These are phyloP conservation scores for Ciconia boyciana DNA, from an alignment of 2,113 vertebrate species.

Conservation along the genomic window DNA sequence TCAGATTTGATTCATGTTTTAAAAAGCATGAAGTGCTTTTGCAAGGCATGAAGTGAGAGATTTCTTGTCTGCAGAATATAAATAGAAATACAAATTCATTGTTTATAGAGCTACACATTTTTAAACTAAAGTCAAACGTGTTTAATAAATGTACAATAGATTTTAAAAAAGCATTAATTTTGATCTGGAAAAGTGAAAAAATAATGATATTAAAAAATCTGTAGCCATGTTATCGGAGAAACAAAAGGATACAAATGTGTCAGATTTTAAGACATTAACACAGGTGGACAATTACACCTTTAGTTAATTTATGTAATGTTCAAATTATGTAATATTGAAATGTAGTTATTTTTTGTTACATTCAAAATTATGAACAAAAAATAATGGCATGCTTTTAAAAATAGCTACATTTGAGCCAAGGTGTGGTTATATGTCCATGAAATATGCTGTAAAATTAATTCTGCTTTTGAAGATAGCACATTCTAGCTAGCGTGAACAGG, in stretches of 20 bases:
- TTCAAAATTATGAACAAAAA: not conserved
- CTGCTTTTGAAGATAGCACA: not conserved
- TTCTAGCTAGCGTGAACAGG: not conserved
- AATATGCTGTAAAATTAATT: not conserved
- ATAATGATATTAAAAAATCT: not conserved
- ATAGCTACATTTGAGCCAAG: not conserved
- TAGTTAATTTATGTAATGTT: not conserved
- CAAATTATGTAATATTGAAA: not conserved
- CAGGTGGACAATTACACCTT: not conserved
- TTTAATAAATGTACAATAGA: not conserved
- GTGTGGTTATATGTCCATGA: not conserved
- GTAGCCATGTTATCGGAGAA: not conserved
- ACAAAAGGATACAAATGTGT: not conserved
- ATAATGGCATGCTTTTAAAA: not conserved
- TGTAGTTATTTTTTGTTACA: not conserved
- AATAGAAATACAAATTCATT: not conserved
- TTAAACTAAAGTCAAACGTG: not conserved
- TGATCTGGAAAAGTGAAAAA: not conserved
- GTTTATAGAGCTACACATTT: not conserved
- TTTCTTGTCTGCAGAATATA: not conserved
- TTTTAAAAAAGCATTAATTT: not conserved
- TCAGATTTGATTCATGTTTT: slow-evolving; percentile 1
- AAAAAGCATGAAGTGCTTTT: not conserved
- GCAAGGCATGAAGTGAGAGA: not conserved
- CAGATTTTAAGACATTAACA: not conserved